Conservation (phyloP, 2,113 vertebrate genomes). For the Pelobates fuscus region DNA sequence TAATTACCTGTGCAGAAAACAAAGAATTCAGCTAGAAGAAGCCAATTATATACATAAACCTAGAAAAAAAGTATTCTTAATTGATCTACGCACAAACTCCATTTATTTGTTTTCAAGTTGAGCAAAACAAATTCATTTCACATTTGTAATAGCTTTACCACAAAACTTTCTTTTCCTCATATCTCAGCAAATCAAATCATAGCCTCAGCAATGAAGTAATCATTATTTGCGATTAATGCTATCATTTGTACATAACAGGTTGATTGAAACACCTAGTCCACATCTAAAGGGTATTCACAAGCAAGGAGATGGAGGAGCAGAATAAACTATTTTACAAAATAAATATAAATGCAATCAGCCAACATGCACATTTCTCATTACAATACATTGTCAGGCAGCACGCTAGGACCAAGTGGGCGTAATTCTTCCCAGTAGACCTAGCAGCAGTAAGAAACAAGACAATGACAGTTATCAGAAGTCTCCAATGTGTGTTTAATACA, state of each 20-base stretch:
- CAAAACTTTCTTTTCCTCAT: background rate
- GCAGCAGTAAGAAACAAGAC: too few relatives aligned
- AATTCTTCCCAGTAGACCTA: too few relatives aligned
- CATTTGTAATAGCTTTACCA: conserved; percentile 13
- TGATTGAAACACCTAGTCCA: conserved; percentile 9
- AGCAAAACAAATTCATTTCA: conserved; percentile 40
- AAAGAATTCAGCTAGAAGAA: conserved; percentile 34
- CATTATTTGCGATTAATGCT: conserved; percentile 31
- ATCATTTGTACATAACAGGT: conserved; percentile 15
- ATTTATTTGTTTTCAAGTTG: background rate
- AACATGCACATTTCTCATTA: too few relatives aligned
- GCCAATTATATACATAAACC: conserved; percentile 42
- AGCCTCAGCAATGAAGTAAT: conserved; percentile 12
- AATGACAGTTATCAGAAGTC: too few relatives aligned
- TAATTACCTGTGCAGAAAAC: conserved; percentile 41
- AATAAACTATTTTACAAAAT: background rate
- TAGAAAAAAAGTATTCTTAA: conserved; percentile 38
- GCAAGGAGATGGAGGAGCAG: background rate
- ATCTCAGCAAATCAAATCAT: conserved; percentile 17
- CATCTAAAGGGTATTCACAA: background rate
- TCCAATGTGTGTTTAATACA: too few relatives aligned
- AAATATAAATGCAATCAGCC: background rate
- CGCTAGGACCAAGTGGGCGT: too few relatives aligned
- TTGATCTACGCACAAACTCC: conserved; percentile 35
- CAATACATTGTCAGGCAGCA: too few relatives aligned